A percentile compares a stretch with the other conserved stretches of the same genome.
Conservation (phyloP, 2,113 vertebrate genomes). For the Istiophorus platypterus region DNA sequence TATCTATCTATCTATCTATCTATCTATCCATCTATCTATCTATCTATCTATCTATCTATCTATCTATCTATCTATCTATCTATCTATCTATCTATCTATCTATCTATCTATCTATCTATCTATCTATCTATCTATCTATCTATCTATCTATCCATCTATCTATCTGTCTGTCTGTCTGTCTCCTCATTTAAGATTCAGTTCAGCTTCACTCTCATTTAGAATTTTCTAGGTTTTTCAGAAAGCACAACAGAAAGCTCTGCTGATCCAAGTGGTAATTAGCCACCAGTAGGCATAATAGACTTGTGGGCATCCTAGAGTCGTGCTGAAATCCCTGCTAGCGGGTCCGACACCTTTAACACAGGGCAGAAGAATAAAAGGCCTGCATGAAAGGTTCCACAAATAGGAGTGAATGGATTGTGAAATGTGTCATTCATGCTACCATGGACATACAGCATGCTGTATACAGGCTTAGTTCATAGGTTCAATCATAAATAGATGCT, state of each 20-base stretch:
- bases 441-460: neutral
- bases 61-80: no score
- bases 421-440: constrained; percentile 22
- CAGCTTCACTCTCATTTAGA: neutral
- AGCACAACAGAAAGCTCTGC: constrained; percentile 10
- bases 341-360: constrained; percentile 24
- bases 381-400: constrained; percentile 28
- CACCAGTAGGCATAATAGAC: constrained; percentile 32
- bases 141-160: no score
- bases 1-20: no score
- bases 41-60: no score
- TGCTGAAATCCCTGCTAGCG: constrained; percentile 31
- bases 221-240: constrained; percentile 13
- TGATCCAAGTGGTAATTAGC: constrained; percentile 39
- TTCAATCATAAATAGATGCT: constrained; percentile 30
- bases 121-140: no score
- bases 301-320: constrained; percentile 27
- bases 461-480: constrained; percentile 29
- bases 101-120: no score
- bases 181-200: constrained; percentile 28
- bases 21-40: no score
- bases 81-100: no score
- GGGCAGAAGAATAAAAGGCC: neutral
- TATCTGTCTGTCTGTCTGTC: no score
- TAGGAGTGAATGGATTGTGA: neutral